Evolutionary conservation across 1,140 invertebrate genomes (phyloP), one percentile per base, ranked within the genome.

Genomic region (Polyergus mexicanus): DNA sequence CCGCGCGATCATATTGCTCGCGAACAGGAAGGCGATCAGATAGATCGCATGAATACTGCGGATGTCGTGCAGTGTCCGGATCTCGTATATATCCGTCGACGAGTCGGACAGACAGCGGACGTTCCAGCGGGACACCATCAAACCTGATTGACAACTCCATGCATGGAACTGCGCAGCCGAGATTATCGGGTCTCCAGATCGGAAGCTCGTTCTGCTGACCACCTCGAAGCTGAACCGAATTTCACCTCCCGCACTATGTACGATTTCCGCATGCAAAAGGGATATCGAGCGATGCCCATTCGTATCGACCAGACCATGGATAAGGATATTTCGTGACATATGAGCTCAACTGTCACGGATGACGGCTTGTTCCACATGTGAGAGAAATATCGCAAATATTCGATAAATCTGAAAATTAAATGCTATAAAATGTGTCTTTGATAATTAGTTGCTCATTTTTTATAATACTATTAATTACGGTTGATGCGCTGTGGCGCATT

Each of bases 181-280:
- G 89, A 90, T 90, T 90, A 90, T 90, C 88, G 88, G 80, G 78
- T 89, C 88, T 90, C 85, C 85, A 89, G 85, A 90, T 88, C 85
- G 89, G 89, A 90, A 90, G 89, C 89, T 89, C 89, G 89, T 90
- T 90, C 89, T 87, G 88, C 89, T 89, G 89, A 90, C 88, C 89
- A 90, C 89, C 88, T 90, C 89, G 89, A 44, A 87, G 74, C 88
- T 87, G 74, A 87, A 87, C 68, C 81, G 85, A 89, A 89, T 89
- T 90, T 87, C 88, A 81, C 88, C 69, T 89, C 74, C 71, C 81
- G 56, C 51, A 68, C 65, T 78, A 85, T 89, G 89, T 90, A 90
- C 88, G 89, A 89, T 90, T 89, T 90, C 89, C 89, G 88, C 88
- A 90, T 89, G 84, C 88, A 85, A 89, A 90, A 87, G 88, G 88